These are phyloP conservation scores for Sternarchorhynchus goeldii DNA, from an alignment of 2,797 vertebrate species.

Conservation along the genomic window DNA sequence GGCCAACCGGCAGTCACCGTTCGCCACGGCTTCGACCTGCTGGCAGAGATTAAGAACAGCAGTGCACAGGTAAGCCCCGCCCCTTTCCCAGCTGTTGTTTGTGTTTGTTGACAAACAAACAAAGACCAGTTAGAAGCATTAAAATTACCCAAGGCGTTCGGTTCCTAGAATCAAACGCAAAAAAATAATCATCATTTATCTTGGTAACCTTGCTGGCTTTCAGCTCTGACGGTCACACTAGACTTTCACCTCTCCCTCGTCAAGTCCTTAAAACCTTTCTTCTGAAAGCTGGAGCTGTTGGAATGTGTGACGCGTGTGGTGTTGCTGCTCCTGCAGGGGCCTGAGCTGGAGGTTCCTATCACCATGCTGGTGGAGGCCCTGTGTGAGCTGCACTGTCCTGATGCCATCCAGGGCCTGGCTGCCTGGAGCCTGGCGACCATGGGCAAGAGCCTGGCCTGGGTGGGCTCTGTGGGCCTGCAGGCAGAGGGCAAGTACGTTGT, in stretches of 20 bases:
- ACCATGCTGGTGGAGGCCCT: constrained; percentile 94
- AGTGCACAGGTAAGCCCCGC: constrained; percentile 80
- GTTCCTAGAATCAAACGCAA: too few relatives aligned
- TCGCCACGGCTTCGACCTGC: constrained; percentile 94
- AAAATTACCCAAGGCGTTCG: too few relatives aligned
- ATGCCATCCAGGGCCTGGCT: constrained; percentile 94
- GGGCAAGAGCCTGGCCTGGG: constrained; percentile 88
- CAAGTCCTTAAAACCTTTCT: too few relatives aligned
- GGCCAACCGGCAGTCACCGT: constrained; percentile 97
- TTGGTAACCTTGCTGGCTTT: too few relatives aligned
- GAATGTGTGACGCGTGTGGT: not conserved
- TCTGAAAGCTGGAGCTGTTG: too few relatives aligned
- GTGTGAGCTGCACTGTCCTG: constrained; percentile 93
- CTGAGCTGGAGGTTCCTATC: constrained; percentile 91
- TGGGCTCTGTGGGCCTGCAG: constrained; percentile 90
- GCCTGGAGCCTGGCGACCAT: constrained; percentile 86
- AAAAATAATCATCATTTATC: too few relatives aligned
- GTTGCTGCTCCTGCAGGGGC: constrained; percentile 73
- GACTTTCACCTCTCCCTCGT: too few relatives aligned
- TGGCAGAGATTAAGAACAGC: constrained; percentile 92
- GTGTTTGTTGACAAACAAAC: too few relatives aligned
- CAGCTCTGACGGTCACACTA: too few relatives aligned
- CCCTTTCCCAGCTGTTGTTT: not conserved
- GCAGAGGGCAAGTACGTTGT: constrained; percentile 89
- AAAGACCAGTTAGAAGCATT: too few relatives aligned